A percentile compares a stretch with the other conserved stretches of the same genome.
Conservation (phyloP, 2,113 vertebrate genomes). For the Rhinolophus sinicus region DNA sequence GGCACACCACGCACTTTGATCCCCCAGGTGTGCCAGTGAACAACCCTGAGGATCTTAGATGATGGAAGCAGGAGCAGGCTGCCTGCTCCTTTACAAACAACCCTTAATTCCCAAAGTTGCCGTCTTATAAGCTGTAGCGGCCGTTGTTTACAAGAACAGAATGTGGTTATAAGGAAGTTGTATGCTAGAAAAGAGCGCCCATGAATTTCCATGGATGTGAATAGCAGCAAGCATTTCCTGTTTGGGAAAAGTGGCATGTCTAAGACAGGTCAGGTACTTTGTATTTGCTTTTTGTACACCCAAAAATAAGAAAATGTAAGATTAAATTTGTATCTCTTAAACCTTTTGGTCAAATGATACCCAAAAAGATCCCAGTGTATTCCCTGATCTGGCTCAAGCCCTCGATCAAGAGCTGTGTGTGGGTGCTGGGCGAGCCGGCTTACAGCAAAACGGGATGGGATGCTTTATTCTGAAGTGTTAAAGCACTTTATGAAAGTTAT, state of each 20-base stretch:
- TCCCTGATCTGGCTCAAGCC: slow-evolving; percentile 4
- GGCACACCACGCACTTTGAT: neutral
- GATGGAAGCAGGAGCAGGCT: neutral
- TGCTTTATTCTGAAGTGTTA: neutral
- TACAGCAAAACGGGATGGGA: neutral
- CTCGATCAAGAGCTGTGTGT: neutral
- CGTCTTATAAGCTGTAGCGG: neutral
- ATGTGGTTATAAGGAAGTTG: neutral
- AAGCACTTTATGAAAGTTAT: neutral
- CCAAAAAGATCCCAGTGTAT: neutral
- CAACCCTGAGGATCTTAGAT: neutral
- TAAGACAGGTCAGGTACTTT: slow-evolving; percentile 12
- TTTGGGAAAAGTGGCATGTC: slow-evolving; percentile 25
- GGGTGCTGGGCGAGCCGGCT: neutral
- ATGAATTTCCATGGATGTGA: neutral
- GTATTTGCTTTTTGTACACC: slow-evolving; percentile 21
- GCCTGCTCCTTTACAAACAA: slow-evolving; percentile 42
- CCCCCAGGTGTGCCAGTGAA: neutral
- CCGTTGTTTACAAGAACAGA: neutral
- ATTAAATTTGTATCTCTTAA: neutral
- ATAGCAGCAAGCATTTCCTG: neutral
- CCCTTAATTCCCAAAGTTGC: neutral
- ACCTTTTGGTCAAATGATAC: slow-evolving; percentile 5
- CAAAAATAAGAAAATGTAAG: slow-evolving; percentile 52
- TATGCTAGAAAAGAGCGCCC: neutral